Conservation (phyloP, 2,888 invertebrate genomes). For the Byasa hedistus region DNA sequence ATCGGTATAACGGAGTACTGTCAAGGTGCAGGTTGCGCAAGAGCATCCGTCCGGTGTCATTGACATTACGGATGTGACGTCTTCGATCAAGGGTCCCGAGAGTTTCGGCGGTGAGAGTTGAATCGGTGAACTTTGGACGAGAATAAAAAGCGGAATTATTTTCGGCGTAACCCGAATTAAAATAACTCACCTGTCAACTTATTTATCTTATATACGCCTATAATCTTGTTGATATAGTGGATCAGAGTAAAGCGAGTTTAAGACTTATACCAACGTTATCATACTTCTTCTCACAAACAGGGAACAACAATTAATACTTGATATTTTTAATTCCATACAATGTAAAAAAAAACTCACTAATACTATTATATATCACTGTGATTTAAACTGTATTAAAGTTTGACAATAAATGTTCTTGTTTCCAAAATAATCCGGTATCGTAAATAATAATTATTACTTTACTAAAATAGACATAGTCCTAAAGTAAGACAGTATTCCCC, state of each 20-base stretch:
- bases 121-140: slow-evolving; percentile 33
- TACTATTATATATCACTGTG: not conserved
- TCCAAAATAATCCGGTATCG: not conserved
- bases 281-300: not conserved
- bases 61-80: slow-evolving; percentile 70
- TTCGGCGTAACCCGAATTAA: slow-evolving; percentile 11
- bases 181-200: slow-evolving; percentile 7
- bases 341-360: no score
- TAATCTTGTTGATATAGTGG: not conserved
- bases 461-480: slow-evolving; percentile 19
- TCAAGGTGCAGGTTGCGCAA: slow-evolving; percentile 74
- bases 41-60: slow-evolving; percentile 70
- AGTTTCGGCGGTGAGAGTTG: slow-evolving; percentile 51
- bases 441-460: slow-evolving; percentile 13
- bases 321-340: no score
- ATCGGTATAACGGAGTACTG: slow-evolving; percentile 58
- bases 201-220: not conserved
- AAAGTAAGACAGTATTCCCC: not conserved
- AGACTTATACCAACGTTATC: not conserved
- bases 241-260: not conserved
- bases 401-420: not conserved
- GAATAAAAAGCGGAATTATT: slow-evolving; percentile 6
- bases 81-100: slow-evolving; percentile 47
- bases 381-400: not conserved
- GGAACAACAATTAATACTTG: no score